These are phyloP conservation scores for Sitta europaea DNA, from an alignment of 2,113 vertebrate species.

Conservation along the genomic window DNA sequence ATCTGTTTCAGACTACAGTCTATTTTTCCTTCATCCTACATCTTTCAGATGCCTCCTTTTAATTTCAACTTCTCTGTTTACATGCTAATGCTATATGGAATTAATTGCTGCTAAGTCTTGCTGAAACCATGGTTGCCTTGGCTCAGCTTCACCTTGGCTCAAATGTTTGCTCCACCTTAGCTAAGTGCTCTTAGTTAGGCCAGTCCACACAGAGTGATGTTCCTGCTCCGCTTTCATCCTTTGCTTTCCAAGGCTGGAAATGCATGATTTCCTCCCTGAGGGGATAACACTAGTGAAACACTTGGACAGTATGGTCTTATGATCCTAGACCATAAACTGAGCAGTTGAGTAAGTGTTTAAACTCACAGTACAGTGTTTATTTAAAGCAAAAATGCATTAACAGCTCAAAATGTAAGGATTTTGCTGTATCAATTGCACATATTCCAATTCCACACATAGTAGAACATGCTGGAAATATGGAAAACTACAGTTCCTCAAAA, in stretches of 20 bases:
- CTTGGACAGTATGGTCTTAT: neutral
- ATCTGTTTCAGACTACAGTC: neutral
- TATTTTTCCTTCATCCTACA: neutral
- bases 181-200: neutral
- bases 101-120: neutral
- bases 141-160: neutral
- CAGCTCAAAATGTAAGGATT: neutral
- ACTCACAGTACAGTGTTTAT: neutral
- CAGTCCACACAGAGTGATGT: neutral
- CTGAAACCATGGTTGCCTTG: neutral
- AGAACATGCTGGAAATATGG: neutral
- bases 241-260: neutral
- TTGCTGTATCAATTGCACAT: neutral
- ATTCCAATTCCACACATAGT: neutral
- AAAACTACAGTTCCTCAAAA: neutral
- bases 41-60: neutral
- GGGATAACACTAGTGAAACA: neutral
- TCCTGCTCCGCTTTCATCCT: neutral
- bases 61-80: neutral
- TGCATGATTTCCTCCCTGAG: neutral
- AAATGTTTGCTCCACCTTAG: neutral
- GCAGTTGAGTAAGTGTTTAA: neutral
- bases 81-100: neutral
- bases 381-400: neutral
- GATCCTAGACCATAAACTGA: neutral